Percentiles rank a stretch among this genome's conserved stretches.
phyloP scores from a whole-genome alignment of 2,888 invertebrate genomes.

The Spisula subtruncata region DNA sequence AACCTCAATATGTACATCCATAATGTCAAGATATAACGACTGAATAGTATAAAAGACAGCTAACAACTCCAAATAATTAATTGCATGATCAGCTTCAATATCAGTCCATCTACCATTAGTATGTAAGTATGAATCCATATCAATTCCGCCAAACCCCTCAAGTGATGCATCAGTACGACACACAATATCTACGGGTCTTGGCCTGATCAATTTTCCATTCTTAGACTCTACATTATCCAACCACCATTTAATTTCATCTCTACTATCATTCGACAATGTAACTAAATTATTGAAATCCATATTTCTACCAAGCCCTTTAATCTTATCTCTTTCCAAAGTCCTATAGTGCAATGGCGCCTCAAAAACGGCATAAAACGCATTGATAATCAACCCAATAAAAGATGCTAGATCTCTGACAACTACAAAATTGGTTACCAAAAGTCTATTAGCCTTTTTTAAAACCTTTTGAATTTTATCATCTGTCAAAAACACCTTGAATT shows the following conservation, averaged over 20 bases:
- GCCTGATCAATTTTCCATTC: neutral
- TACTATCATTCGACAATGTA: neutral
- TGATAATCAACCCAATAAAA: slow-evolving; percentile 54
- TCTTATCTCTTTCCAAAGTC: slow-evolving; percentile 52
- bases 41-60: slow-evolving; percentile 44
- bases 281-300: slow-evolving; percentile 9
- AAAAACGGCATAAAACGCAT: slow-evolving; percentile 56
- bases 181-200: neutral
- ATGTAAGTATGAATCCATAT: slow-evolving; percentile 13
- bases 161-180: neutral
- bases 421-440: neutral
- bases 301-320: neutral
- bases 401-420: slow-evolving; percentile 52
- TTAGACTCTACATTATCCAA: neutral
- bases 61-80: slow-evolving; percentile 45
- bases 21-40: neutral
- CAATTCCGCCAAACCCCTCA: slow-evolving; percentile 32
- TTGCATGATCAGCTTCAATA: slow-evolving; percentile 14
- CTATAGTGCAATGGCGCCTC: slow-evolving; percentile 61
- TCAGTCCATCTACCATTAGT: slow-evolving; percentile 49
- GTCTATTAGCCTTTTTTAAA: slow-evolving; percentile 31
- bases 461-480: slow-evolving; percentile 63
- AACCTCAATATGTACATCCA: slow-evolving; percentile 36
- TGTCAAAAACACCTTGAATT: slow-evolving; percentile 65
- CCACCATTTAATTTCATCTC: slow-evolving; percentile 19